Conservation (phyloP, 2,888 invertebrate genomes). For the Synanthedon vespiformis region DNA sequence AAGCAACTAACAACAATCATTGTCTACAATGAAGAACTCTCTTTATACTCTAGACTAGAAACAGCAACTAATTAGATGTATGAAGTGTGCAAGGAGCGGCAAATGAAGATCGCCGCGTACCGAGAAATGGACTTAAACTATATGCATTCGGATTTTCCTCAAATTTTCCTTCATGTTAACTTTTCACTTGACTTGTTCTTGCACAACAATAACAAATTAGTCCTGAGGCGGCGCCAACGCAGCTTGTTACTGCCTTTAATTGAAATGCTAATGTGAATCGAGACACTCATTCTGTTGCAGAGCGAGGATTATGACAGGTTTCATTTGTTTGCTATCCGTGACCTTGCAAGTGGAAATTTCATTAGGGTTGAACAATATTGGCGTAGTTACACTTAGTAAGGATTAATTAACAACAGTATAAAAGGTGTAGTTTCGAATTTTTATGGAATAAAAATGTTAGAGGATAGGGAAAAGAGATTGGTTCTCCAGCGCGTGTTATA, state of each 20-base stretch:
- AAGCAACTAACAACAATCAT: no score
- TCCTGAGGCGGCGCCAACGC: slow-evolving; percentile 9
- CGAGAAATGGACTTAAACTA: background rate
- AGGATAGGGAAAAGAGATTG: no score
- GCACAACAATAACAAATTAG: slow-evolving; percentile 5
- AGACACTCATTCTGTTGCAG: slow-evolving; percentile 24
- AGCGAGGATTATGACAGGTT: slow-evolving; percentile 28
- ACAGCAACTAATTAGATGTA: background rate
- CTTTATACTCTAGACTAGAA: no score
- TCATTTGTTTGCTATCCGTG: slow-evolving; percentile 37
- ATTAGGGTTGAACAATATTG: slow-evolving; percentile 13
- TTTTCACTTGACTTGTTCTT: background rate
- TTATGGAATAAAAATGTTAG: no score
- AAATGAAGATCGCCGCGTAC: background rate
- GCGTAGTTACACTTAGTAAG: no score
- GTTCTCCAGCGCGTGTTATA: no score
- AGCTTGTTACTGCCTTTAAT: slow-evolving; percentile 15
- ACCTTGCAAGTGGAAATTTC: slow-evolving; percentile 29
- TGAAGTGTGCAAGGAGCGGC: background rate
- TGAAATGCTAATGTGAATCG: slow-evolving; percentile 24
- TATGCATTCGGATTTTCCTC: background rate
- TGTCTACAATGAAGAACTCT: no score
- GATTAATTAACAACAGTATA: no score
- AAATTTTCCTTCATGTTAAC: background rate
- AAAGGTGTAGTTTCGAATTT: no score